Evolutionary conservation across 2,797 vertebrate genomes (phyloP).

Genomic region (Mus caroli): DNA sequence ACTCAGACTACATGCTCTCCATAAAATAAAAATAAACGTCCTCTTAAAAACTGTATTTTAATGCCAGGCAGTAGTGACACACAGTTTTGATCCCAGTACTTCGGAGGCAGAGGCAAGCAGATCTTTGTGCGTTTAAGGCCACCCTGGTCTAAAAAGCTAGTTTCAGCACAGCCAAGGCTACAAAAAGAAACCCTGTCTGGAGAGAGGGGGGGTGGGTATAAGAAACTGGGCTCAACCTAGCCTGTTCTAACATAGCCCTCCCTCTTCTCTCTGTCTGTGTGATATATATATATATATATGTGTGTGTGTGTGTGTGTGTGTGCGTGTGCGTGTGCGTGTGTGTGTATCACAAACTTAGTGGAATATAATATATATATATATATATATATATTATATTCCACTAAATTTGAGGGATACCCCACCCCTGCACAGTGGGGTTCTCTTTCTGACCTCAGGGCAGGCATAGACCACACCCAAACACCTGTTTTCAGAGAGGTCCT

Average conservation of each 20-base stretch:
- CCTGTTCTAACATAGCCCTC: background rate
- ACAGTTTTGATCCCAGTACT: background rate
- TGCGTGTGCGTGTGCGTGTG: too few relatives aligned
- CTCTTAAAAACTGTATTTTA: background rate
- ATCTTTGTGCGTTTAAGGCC: background rate
- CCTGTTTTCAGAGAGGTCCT: background rate
- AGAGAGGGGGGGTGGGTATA: too few relatives aligned
- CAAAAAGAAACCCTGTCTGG: background rate
- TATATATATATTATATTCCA: background rate
- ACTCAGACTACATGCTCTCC: background rate
- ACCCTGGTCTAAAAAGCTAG: background rate
- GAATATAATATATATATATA: too few relatives aligned
- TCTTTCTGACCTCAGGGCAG: background rate
- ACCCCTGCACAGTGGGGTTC: background rate
- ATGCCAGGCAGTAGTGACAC: background rate
- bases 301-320: too few relatives aligned
- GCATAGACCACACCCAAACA: background rate
- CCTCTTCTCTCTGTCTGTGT: background rate
- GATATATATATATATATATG: too few relatives aligned
- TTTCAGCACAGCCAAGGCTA: background rate
- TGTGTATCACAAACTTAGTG: too few relatives aligned
- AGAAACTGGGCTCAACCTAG: background rate
- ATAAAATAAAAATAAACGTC: background rate
- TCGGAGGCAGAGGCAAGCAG: background rate
- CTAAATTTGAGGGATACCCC: background rate